These are phyloP conservation scores for Platorchestia sp. DNA, from an alignment of 1,140 invertebrate species.

Conservation along the genomic window DNA sequence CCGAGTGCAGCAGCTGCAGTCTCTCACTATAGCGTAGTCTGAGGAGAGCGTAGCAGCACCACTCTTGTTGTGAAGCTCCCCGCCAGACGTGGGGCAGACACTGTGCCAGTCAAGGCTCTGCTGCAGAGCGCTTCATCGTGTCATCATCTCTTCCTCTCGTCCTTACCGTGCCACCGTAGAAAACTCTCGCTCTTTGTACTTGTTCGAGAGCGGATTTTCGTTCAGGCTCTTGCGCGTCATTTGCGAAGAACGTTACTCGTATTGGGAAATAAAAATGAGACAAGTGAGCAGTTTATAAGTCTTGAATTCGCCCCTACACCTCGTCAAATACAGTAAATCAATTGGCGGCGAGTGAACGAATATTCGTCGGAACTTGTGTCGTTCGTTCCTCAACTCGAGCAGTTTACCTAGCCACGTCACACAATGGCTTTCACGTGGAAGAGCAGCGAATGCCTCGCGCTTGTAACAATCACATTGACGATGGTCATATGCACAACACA, in stretches of 20 bases:
- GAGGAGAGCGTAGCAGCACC: conserved; percentile 19
- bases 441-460: not conserved
- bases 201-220: not conserved
- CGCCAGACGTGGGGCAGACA: conserved; percentile 45
- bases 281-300: not conserved
- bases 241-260: not conserved
- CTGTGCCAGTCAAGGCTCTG: conserved; percentile 28
- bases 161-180: not conserved
- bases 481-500: not conserved
- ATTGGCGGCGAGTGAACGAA: not conserved
- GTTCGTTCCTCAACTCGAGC: not conserved
- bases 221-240: not conserved
- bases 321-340: not conserved
- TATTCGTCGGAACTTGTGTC: not conserved
- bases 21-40: not conserved
- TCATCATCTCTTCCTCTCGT: not conserved
- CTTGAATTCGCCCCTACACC: not conserved
- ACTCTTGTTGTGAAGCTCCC: conserved; percentile 29
- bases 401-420: not conserved
- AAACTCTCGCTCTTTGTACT: not conserved
- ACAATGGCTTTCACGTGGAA: not conserved
- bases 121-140: conserved; percentile 28
- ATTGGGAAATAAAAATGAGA: not conserved
- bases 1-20: conserved; percentile 6
- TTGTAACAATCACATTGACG: not conserved